Base-by-base conservation (phyloP, 2,113 vertebrate species). In the Nannobrachium achirus region DNA sequence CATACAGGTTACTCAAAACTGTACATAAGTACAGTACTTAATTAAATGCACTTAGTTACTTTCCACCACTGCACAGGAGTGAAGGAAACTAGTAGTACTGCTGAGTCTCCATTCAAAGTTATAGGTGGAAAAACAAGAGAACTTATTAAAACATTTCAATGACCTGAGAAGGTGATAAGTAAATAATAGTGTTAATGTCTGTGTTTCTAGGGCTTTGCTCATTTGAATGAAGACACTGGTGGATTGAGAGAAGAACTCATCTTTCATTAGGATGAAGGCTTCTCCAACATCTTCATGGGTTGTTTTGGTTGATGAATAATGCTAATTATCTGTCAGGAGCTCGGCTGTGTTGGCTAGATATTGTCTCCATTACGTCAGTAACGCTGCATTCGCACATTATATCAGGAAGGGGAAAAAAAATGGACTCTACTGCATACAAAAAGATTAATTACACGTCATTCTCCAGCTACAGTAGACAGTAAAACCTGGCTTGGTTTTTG, bases 321-420 rank as follows among this genome's bases (percentile, higher is more conserved):
- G 48, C 53, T 80, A 69, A 80, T 80, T 25, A 67, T 67, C 57
- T 71, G 67, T 75, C 72, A 79, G 53, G 3, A 51, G 61, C 50
- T 59, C 52, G 10, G 11, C 13, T 48, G 18, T 39, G 61, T 58
- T 57, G 57, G 62, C 39, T 70, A 49, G 46, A 66, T 51, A 63
- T 38, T 46, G 73, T 80, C 69, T 80, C 78, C 73, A 69, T 72
- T 51, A 75, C 5, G 1, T 56, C 59, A 39, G 5, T 18, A 16
- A 3, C 10, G 8, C 8, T 14, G 63, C 10, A 13, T 52, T 52
- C 18, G 1, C 0, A 19, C 13, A 50, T 20, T 15, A 51, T 19
- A 56, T 25, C 4, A 16, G 15, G 9, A 16, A 20, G 49, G 49
- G n/a, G n/a, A 20, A 42, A 48, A 58, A 39, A 16, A 14, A 7